Evolutionary conservation across 2,113 vertebrate genomes (phyloP), one percentile per base, ranked within the genome.

Genomic region (Daubentonia madagascariensis): DNA sequence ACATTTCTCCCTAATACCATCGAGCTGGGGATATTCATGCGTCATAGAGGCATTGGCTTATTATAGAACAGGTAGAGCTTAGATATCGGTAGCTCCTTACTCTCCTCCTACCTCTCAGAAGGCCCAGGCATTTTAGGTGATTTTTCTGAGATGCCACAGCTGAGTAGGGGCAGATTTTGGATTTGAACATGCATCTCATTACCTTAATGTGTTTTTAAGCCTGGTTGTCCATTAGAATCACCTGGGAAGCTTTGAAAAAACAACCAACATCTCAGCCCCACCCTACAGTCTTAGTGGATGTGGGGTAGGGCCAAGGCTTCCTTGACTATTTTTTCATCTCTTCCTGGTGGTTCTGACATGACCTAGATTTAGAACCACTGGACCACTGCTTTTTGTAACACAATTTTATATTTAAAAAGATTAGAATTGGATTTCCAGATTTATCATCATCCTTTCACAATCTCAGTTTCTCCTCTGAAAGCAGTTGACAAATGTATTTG

Each of bases 401-500:
- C 12, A 45, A 48, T 90, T 94, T 96, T 92, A 87, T 18, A 85
- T 85, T 96, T 96, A 35, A 61, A 90, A 97, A 96, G 89, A 95
- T 96, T 79, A 90, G 86, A 98, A 93, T 96, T 92, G 43, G 93
- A 96, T 96, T 92, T 97, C 95, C 96, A 97, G 90, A 97, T 97
- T 97, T 98, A 92, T 97, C 97, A 94, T 94, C 94, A 94, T 85
- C 79, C 63, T 95, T 96, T 97, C 94, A 94, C 89, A 85, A 85
- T 67, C 94, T 96, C 81, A 87, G 68, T 87, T 86, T 97, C 87
- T 94, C 91, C 92, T 94, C 88, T 96, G 79, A 97, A 97, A 92
- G 85, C 80, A 96, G 95, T 92, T 96, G 90, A 96, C 97, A 98
- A 98, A 96, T 98, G 98, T 97, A 97, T 96, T 95, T 97, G 98